These are phyloP conservation scores for Jordanella pulchra DNA, from an alignment of 2,797 vertebrate genomes.

Conservation along the genomic window DNA sequence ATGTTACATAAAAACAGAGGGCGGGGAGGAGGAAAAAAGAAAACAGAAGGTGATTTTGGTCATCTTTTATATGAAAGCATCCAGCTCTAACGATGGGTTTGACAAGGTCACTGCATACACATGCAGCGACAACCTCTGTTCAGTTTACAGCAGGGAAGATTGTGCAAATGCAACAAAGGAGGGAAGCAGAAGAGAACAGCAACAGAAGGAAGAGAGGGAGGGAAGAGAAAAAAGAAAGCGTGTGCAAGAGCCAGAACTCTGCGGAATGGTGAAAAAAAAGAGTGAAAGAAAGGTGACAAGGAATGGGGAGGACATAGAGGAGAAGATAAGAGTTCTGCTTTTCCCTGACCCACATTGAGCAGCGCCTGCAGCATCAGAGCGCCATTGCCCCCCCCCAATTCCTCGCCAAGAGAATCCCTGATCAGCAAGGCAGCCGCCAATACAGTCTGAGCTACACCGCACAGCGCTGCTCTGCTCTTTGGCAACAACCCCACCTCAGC, in stretches of 20 bases:
- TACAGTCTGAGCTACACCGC: constrained; percentile 63
- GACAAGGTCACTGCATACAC: constrained; percentile 68
- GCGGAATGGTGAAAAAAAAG: constrained; percentile 31
- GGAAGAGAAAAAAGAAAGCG: constrained; percentile 42
- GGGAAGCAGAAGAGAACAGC: constrained; percentile 49
- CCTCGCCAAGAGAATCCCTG: constrained; percentile 69
- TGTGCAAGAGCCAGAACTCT: constrained; percentile 42
- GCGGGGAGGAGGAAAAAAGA: background rate
- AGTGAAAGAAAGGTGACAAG: constrained; percentile 49
- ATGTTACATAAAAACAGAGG: constrained; percentile 58
- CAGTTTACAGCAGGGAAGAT: constrained; percentile 47
- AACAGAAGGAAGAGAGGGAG: constrained; percentile 38
- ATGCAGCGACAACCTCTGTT: constrained; percentile 36
- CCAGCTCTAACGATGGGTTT: constrained; percentile 39
- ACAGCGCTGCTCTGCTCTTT: constrained; percentile 61
- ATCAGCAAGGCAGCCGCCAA: constrained; percentile 57
- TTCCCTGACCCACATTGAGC: constrained; percentile 83
- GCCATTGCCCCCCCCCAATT: constrained; percentile 65
- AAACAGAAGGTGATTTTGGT: constrained; percentile 58
- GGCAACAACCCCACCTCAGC: constrained; percentile 73
- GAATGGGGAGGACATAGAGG: constrained; percentile 37
- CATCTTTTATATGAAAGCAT: constrained; percentile 39
- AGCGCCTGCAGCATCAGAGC: constrained; percentile 77
- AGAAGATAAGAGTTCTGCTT: constrained; percentile 68
- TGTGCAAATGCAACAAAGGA: constrained; percentile 69